A percentile compares a stretch with the other conserved stretches of the same genome.
phyloP scores from a whole-genome alignment of 2,888 invertebrate genomes.

The Lycocerus yunnanus region DNA sequence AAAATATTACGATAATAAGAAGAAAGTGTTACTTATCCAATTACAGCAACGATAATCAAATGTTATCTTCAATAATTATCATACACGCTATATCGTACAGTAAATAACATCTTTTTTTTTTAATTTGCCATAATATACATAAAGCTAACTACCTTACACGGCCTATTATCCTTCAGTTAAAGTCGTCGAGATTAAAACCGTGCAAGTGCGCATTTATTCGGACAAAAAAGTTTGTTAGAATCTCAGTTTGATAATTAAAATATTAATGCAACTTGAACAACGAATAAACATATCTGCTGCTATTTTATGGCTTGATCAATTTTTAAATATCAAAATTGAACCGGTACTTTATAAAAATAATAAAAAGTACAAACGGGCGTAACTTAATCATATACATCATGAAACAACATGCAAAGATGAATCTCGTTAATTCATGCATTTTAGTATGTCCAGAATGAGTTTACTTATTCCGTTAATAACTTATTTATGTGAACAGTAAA shows the following conservation, averaged over 20 bases:
- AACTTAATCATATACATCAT: not conserved
- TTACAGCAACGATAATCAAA: constrained; percentile 5
- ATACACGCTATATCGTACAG: constrained; percentile 8
- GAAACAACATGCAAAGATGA: not conserved
- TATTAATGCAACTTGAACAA: no score
- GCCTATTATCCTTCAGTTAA: not conserved
- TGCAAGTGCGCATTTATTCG: no score
- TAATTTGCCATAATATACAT: not conserved
- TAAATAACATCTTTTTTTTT: not conserved
- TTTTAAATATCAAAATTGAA: not conserved
- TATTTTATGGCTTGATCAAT: not conserved
- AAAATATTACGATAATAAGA: constrained; percentile 4
- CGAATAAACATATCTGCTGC: not conserved
- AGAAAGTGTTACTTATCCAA: constrained; percentile 7
- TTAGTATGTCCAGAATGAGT: not conserved
- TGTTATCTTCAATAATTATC: constrained; percentile 10
- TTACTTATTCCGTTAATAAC: not conserved
- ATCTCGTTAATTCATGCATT: not conserved
- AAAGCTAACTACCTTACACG: not conserved
- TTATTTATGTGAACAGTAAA: not conserved
- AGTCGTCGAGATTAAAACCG: no score
- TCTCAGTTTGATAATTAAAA: no score
- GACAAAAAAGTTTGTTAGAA: no score
- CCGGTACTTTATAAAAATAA: not conserved
- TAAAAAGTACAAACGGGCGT: not conserved